Evolutionary conservation across 2,797 vertebrate species (phyloP).

Genomic region (Enteromius radiatus): DNA sequence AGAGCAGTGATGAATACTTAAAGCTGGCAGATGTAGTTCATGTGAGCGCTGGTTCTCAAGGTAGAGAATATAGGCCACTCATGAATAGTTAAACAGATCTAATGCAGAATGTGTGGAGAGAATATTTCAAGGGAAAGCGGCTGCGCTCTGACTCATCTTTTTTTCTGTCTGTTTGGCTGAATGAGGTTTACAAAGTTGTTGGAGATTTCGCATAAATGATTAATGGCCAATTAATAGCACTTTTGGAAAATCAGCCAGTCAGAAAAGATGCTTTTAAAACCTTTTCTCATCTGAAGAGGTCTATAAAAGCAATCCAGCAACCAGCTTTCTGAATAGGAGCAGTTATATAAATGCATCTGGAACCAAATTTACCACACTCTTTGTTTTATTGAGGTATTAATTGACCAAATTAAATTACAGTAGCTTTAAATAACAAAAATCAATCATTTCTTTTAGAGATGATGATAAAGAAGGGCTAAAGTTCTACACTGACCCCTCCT

Average conservation of each 20-base stretch:
- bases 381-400: neutral
- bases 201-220: constrained; percentile 33
- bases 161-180: neutral
- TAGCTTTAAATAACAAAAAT: neutral
- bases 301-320: constrained; percentile 11
- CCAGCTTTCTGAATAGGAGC: neutral
- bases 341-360: constrained; percentile 3
- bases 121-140: constrained; percentile 10
- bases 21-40: constrained; percentile 43
- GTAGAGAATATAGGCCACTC: constrained; percentile 19
- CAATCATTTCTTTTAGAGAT: constrained; percentile 77
- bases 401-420: neutral
- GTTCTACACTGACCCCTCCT: constrained; percentile 97
- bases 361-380: neutral
- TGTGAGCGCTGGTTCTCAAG: constrained; percentile 32
- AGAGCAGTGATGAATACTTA: constrained; percentile 43
- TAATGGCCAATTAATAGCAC: constrained; percentile 40
- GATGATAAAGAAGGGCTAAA: constrained; percentile 95
- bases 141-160: constrained; percentile 11
- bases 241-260: constrained; percentile 30
- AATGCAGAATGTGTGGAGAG: constrained; percentile 27
- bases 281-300: neutral
- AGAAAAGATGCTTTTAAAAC: constrained; percentile 29
- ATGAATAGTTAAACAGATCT: constrained; percentile 35
- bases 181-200: neutral